A percentile compares a stretch with the other conserved stretches of the same genome.
Evolutionary conservation across 2,113 vertebrate species (phyloP).

Genomic region (rabbit (Oryctolagus cuniculus)): DNA sequence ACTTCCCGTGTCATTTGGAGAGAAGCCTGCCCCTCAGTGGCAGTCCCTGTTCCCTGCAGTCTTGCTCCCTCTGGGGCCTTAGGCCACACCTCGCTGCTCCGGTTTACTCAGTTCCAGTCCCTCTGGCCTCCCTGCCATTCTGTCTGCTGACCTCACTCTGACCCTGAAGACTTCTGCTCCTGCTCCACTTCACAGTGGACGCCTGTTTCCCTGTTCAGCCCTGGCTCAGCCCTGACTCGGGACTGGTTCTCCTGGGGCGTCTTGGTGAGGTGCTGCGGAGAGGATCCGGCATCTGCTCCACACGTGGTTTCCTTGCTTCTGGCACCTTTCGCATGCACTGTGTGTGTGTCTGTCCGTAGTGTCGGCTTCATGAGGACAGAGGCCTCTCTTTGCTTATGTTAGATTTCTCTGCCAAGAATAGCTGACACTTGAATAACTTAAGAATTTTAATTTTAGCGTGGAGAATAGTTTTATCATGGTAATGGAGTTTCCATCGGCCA

Average conservation of each 20-base stretch:
- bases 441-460: neutral
- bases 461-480: neutral
- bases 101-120: neutral
- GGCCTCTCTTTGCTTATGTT: neutral
- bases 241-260: neutral
- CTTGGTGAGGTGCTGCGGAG: neutral
- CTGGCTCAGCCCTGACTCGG: neutral
- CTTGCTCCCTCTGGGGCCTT: neutral
- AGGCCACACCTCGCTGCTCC: neutral
- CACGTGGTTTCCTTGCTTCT: neutral
- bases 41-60: neutral
- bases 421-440: neutral
- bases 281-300: no score
- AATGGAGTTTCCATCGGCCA: neutral
- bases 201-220: neutral
- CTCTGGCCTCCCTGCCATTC: conserved; percentile 2
- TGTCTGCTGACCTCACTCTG: neutral
- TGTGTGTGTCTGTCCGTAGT: neutral
- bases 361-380: neutral
- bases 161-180: neutral
- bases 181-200: neutral
- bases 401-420: neutral
- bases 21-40: neutral
- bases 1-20: neutral
- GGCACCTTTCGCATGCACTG: neutral